Base-by-base conservation (phyloP, 2,113 vertebrate genomes). In the Chinchilla lanigera region DNA sequence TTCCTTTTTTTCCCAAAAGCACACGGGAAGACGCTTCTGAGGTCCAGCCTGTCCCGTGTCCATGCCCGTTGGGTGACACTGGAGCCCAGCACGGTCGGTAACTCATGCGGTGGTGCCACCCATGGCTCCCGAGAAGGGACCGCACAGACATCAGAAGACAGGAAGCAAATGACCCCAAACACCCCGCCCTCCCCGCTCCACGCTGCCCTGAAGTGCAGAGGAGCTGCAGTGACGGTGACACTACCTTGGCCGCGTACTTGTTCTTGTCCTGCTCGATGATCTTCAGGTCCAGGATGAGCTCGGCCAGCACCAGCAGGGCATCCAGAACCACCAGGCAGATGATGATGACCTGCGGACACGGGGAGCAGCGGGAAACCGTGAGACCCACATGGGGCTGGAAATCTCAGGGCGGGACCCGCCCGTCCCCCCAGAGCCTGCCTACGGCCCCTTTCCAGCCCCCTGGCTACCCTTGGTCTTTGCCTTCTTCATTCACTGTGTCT, bases 271-370 rank as follows among this genome's bases (percentile, higher is more conserved):
- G 93, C 58, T 98, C 17, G 89, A 99, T 99, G 97, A 99, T 99
- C 54, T 98, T 98, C 97, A 99, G 97, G 95, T 99, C 99, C 90
- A 99, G 98, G 0, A 99, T 99, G 96, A 99, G 96, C 89, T 99
- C 99, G 0, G 98, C 99, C 0, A 99, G 98, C 14, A 99, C 99
- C 97, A 99, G 98, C 61, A 99, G 86, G 35, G 99, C 99, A 28
- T 99, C 99, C 98, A 99, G 95, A 91, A 99, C 75, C 1, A 99
- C 99, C 97, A 99, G 90, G 98, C 98, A 99, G 88, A 99, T 99
- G 97, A 99, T 97, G 71, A 98, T 1, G 1, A 99, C 98, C 99
- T 99, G 98, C 28, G 4, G 63, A 80, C 28, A 1, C 93, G 3
- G 90, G 95, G 33, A 47, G 2, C 7, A 14, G 28, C 54, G 14